Evolutionary conservation across 2,113 vertebrate species (phyloP).

Genomic region (Alethe castanea): DNA sequence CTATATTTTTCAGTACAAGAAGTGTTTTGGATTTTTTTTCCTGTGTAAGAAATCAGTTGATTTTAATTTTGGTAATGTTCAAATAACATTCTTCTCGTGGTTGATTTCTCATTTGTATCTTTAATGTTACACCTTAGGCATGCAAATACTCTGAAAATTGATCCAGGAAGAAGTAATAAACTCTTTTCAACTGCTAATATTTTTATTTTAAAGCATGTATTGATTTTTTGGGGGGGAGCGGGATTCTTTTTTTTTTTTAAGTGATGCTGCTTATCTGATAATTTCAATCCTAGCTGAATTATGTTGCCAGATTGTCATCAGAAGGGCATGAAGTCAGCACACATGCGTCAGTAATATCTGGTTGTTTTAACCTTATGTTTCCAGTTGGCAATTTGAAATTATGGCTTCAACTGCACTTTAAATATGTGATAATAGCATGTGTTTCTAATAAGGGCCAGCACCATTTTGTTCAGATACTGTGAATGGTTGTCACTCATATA

Average conservation of each 20-base stretch:
- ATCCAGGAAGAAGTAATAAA: slow-evolving; percentile 4
- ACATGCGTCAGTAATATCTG: slow-evolving; percentile 84
- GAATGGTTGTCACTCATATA: slow-evolving; percentile 86
- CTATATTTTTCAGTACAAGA: neutral
- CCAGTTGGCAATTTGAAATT: slow-evolving; percentile 86
- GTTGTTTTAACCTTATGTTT: slow-evolving; percentile 84
- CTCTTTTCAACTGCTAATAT: neutral
- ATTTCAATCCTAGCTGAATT: slow-evolving; percentile 78
- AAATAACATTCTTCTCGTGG: neutral
- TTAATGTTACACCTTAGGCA: neutral
- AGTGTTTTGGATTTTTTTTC: neutral
- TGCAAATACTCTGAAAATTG: slow-evolving; percentile 7
- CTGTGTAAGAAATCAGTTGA: neutral
- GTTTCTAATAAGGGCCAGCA: slow-evolving; percentile 83
- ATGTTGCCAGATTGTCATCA: slow-evolving; percentile 81
- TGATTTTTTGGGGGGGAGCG: neutral
- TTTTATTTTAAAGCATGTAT: slow-evolving; percentile 32
- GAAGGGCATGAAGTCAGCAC: slow-evolving; percentile 83
- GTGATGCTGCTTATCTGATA: slow-evolving; percentile 64
- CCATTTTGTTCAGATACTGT: slow-evolving; percentile 79
- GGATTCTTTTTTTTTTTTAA: slow-evolving; percentile 49
- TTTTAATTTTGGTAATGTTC: neutral
- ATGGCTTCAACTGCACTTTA: slow-evolving; percentile 85
- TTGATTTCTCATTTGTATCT: neutral
- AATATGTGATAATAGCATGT: slow-evolving; percentile 88